phyloP scores from a whole-genome alignment of 1,140 invertebrate genomes.

The Trichogramma pretiosum region DNA sequence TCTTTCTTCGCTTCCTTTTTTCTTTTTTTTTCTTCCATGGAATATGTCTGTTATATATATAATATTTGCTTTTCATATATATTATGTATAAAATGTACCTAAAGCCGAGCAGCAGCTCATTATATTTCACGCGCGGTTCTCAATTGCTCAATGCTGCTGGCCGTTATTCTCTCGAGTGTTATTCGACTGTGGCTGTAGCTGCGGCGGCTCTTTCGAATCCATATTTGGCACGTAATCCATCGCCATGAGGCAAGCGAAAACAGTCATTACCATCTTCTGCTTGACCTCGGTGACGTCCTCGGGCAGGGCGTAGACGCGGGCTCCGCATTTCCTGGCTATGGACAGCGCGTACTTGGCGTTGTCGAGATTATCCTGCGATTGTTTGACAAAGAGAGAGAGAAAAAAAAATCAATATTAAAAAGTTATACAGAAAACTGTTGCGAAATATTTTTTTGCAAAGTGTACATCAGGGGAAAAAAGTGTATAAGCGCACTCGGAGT shows the following conservation, averaged over 20 bases:
- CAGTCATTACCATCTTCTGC: slow-evolving; percentile 98
- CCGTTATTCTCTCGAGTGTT: slow-evolving; percentile 21
- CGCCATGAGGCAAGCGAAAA: slow-evolving; percentile 98
- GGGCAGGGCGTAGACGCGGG: slow-evolving; percentile 94
- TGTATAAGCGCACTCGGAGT: neutral
- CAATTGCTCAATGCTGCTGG: slow-evolving; percentile 16
- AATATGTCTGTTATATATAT: too few species aligned
- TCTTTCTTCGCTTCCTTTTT: too few species aligned
- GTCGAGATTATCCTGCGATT: slow-evolving; percentile 75
- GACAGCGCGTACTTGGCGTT: slow-evolving; percentile 99
- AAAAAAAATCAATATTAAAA: neutral
- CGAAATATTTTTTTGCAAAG: too few species aligned
- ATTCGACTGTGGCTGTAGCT: too few species aligned
- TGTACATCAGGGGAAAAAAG: neutral
- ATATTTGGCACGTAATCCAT: slow-evolving; percentile 85
- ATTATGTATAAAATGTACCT: too few species aligned
- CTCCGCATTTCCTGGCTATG: slow-evolving; percentile 93
- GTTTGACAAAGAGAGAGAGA: slow-evolving; percentile 12
- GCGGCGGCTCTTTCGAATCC: too few species aligned
- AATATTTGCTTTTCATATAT: too few species aligned
- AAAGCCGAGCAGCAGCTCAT: too few species aligned
- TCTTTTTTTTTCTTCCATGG: too few species aligned
- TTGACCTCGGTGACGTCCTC: slow-evolving; percentile 98
- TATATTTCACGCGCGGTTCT: too few species aligned
- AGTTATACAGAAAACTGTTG: too few species aligned